phyloP scores from a whole-genome alignment of 2,113 vertebrate species.

The Trachemys scripta region DNA sequence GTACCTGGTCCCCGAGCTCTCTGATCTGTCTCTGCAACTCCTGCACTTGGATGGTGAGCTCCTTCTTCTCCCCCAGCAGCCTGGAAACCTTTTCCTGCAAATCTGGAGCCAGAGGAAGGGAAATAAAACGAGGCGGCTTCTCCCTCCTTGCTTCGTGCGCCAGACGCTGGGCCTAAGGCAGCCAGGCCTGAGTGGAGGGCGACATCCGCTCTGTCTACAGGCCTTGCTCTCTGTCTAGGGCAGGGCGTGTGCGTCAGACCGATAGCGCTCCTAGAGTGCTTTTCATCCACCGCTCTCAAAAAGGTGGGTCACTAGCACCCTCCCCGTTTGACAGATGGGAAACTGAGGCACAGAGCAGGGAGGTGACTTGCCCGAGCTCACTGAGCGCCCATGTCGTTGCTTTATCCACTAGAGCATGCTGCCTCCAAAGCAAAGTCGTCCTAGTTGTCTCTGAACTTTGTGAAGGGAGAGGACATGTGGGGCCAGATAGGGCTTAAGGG shows the following conservation, averaged over 20 bases:
- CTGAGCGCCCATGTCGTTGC: background rate
- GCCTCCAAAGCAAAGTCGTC: too few relatives aligned
- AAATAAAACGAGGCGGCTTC: background rate
- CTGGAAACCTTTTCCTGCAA: conserved; percentile 79
- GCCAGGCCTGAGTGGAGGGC: background rate
- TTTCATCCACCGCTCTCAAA: background rate
- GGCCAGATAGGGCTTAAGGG: too few relatives aligned
- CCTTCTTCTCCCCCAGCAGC: conserved; percentile 80
- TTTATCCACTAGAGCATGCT: background rate
- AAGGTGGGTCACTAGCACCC: background rate
- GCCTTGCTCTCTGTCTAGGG: background rate
- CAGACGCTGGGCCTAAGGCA: background rate
- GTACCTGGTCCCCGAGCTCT: conserved; percentile 80
- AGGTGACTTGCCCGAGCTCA: background rate
- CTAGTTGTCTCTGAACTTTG: too few relatives aligned
- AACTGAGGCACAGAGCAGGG: background rate
- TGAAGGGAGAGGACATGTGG: too few relatives aligned
- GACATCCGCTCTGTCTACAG: background rate
- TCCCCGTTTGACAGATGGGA: background rate
- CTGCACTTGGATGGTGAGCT: conserved; percentile 76
- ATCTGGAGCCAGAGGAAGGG: conserved; percentile 57
- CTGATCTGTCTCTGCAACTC: conserved; percentile 72
- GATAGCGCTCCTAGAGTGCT: background rate
- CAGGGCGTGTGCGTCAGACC: background rate
- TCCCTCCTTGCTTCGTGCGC: too few relatives aligned